These are phyloP conservation scores for Dendrolimus kikuchii DNA, from an alignment of 1,140 invertebrate genomes.

Conservation along the genomic window DNA sequence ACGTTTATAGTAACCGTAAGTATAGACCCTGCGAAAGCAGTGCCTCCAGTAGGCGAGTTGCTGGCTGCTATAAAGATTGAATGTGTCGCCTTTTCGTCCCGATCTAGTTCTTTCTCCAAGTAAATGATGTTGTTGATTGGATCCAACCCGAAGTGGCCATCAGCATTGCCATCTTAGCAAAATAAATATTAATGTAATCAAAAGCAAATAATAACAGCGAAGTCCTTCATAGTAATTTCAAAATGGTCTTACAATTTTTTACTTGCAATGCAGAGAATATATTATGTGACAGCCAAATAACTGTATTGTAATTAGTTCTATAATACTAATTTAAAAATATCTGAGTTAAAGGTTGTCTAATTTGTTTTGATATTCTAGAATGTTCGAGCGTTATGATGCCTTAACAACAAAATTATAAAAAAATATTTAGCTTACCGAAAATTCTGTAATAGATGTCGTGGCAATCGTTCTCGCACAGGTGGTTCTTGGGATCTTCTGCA, in stretches of 20 bases:
- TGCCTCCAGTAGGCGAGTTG: constrained; percentile 27
- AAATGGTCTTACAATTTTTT: no score
- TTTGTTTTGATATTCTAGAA: no score
- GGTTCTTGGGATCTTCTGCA: constrained; percentile 64
- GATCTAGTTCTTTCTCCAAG: constrained; percentile 47
- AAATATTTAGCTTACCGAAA: constrained; percentile 35
- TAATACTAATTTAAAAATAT: no score
- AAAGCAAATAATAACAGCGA: neutral
- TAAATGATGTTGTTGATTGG: constrained; percentile 38
- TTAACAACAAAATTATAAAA: no score
- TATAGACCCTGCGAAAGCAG: constrained; percentile 23
- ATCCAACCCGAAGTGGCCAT: constrained; percentile 52
- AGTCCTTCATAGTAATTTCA: no score
- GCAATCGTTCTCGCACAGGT: constrained; percentile 45
- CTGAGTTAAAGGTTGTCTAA: no score
- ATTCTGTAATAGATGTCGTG: constrained; percentile 64
- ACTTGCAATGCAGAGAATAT: no score
- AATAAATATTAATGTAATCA: constrained; percentile 1
- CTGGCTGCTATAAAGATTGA: constrained; percentile 53
- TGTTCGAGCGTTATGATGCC: no score
- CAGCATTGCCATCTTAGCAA: constrained; percentile 48
- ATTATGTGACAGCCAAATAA: no score
- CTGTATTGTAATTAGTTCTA: no score
- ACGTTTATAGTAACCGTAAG: constrained; percentile 62
- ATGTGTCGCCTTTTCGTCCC: constrained; percentile 39